These are phyloP conservation scores for Pyrochroa serraticornis DNA, from an alignment of 2,888 invertebrate genomes.

Conservation along the genomic window DNA sequence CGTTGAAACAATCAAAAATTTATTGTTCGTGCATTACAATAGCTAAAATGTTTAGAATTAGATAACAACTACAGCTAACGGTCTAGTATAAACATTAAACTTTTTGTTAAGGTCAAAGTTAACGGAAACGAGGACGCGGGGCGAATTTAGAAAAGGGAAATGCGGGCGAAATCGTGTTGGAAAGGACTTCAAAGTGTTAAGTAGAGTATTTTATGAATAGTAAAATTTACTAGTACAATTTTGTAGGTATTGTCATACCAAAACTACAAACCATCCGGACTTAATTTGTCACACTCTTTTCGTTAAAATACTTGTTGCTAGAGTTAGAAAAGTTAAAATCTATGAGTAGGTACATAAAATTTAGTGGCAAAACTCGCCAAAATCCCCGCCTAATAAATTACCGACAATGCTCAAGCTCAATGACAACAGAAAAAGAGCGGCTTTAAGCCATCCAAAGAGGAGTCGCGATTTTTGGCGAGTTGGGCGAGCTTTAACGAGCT, in stretches of 20 bases:
- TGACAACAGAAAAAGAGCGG: background rate
- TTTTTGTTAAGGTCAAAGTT: background rate
- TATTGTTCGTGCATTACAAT: conserved; percentile 24
- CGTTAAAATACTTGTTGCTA: conserved; percentile 8
- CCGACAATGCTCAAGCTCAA: too few relatives aligned
- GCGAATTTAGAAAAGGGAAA: conserved; percentile 1
- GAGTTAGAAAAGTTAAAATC: background rate
- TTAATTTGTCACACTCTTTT: conserved; percentile 3
- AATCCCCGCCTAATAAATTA: too few relatives aligned
- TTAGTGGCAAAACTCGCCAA: too few relatives aligned
- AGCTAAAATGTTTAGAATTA: conserved; percentile 35
- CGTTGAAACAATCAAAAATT: background rate
- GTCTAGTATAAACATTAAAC: conserved; percentile 11
- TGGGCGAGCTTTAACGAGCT: conserved; percentile 4
- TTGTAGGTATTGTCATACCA: conserved; percentile 34
- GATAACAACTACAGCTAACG: conserved; percentile 38
- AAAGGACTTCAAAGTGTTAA: too few relatives aligned
- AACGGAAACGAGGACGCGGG: background rate
- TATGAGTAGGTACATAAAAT: conserved; percentile 2
- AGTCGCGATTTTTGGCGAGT: background rate
- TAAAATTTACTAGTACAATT: conserved; percentile 4
- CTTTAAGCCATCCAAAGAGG: too few relatives aligned
- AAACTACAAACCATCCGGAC: conserved; percentile 11
- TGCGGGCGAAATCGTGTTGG: too few relatives aligned
- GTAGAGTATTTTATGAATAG: background rate